phyloP scores from a whole-genome alignment of 2,888 invertebrate genomes.

The Euspilapteryx auroguttella region DNA sequence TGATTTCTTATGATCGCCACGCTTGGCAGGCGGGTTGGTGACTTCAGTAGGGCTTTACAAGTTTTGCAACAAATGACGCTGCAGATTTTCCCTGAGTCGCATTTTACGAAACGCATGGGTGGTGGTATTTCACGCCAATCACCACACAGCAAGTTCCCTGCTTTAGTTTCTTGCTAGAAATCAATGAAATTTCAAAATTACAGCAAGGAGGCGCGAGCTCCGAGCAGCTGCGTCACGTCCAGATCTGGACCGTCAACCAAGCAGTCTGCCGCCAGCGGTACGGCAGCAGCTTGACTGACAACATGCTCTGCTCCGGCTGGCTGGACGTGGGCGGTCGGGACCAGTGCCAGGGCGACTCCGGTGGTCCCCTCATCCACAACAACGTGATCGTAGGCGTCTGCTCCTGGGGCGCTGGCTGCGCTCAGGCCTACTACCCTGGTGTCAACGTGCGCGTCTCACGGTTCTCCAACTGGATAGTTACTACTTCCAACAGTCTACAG shows the following conservation, averaged over 20 bases:
- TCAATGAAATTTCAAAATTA: neutral
- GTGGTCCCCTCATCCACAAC: too few relatives aligned
- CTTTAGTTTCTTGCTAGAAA: neutral
- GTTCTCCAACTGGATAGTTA: conserved; percentile 5
- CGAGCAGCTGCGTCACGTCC: conserved; percentile 7
- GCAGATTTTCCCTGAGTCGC: too few relatives aligned
- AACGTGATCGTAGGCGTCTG: conserved; percentile 5
- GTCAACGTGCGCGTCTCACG: conserved; percentile 6
- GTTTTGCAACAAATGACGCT: too few relatives aligned
- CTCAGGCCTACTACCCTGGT: conserved; percentile 4
- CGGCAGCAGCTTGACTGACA: conserved; percentile 2
- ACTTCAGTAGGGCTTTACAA: too few relatives aligned
- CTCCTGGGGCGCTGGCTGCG: conserved; percentile 5
- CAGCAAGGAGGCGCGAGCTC: conserved; percentile 4
- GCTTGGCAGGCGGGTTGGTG: too few relatives aligned
- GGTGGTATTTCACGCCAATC: neutral
- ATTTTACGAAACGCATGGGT: too few relatives aligned
- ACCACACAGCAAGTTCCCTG: neutral
- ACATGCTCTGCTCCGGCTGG: conserved; percentile 8
- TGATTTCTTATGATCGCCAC: too few relatives aligned
- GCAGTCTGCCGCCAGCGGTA: conserved; percentile 4
- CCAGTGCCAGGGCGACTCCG: conserved; percentile 9
- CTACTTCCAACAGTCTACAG: too few relatives aligned
- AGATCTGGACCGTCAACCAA: conserved; percentile 7
- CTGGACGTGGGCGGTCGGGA: conserved; percentile 7